Evolutionary conservation across 2,888 invertebrate genomes (phyloP), one percentile per base, ranked within the genome.

Genomic region (Macroteleia sp.): DNA sequence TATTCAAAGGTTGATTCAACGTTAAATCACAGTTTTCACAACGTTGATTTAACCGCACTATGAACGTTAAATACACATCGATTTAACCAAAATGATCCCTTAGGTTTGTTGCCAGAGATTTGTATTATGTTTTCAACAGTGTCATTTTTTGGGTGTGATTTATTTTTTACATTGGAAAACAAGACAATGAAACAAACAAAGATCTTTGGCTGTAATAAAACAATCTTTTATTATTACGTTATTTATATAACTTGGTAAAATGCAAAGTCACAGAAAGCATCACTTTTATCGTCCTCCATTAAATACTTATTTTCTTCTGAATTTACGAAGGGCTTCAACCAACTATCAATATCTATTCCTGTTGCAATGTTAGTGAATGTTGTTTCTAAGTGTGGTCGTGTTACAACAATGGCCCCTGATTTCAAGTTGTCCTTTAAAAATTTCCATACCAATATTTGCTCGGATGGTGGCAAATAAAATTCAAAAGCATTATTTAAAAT

Each of bases 401-500:
- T 93, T 12, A 95, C 91, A n/a, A 95, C 82, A 76, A 93, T 92
- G 30, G 93, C 92, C 14, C 94, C 94, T 81, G 92, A 93, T 83
- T 92, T 93, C 0, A 94, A 87, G 81, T 92, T 88, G 62, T 92
- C 90, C 74, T 92, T 92, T 6, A 95, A 91, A 85, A 94, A 94
- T 73, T 91, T 88, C 95, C 95, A 95, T 80, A 94, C 92, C 80
- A 93, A 87, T 75, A 90, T 92, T 85, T 95, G 95, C 64, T 93
- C 92, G 28, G 93, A 92, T 61, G 90, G 87, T 39, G 93, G 90
- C 70, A 94, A 91, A 91, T 95, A 95, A 87, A 95, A 95, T 84
- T 95, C 95, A 86, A 95, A 93, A 1, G 94, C 93, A 91, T 95
- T 96, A 82, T 95, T 94, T 62, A 95, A 90, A 20, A 95, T 90